Evolutionary conservation across 2,797 vertebrate species (phyloP).

Genomic region (Podarcis lilfordi): DNA sequence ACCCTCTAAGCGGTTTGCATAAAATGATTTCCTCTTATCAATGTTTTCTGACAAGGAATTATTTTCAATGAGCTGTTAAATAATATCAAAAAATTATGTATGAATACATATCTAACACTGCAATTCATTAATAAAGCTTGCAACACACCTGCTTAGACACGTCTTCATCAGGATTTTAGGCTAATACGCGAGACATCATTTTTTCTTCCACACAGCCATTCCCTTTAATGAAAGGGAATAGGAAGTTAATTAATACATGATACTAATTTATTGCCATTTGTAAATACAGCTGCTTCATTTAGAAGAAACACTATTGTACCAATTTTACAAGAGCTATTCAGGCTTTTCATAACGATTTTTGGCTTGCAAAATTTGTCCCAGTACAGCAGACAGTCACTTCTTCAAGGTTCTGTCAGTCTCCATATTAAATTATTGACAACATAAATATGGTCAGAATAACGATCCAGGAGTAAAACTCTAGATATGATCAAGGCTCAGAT

Average conservation of each 20-base stretch:
- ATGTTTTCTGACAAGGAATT: not conserved
- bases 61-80: not conserved
- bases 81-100: not conserved
- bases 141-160: not conserved
- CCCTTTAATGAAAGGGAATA: not conserved
- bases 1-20: no score
- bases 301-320: constrained; percentile 27
- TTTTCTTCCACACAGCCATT: not conserved
- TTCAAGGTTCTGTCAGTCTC: constrained; percentile 53
- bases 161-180: not conserved
- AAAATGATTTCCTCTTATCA: not conserved
- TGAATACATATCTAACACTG: not conserved
- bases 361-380: constrained; percentile 33
- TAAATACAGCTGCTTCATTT: not conserved
- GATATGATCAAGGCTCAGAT: constrained; percentile 25
- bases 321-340: constrained; percentile 56
- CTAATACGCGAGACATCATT: not conserved
- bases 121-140: not conserved
- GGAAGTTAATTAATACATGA: constrained; percentile 23
- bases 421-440: constrained; percentile 60
- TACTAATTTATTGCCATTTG: constrained; percentile 30
- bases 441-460: constrained; percentile 44
- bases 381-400: constrained; percentile 33
- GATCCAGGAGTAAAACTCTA: constrained; percentile 32
- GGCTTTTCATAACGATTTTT: constrained; percentile 22